Evolutionary conservation across 2,113 vertebrate species (phyloP).

Genomic region (Speoplatyrhinus poulsoni): DNA sequence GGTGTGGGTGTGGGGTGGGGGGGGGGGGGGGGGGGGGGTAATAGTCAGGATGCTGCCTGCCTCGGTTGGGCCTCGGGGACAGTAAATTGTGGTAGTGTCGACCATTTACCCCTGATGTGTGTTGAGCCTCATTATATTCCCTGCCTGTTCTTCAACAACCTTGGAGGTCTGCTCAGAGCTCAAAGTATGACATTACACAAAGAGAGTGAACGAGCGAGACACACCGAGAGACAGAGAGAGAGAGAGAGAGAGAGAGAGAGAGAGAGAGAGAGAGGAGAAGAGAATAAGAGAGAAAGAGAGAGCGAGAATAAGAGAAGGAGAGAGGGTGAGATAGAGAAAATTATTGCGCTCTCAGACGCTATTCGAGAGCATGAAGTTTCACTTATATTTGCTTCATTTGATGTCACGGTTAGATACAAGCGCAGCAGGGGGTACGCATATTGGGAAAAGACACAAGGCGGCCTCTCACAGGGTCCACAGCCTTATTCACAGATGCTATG

Average conservation of each 20-base stretch:
- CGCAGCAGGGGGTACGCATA: conserved; percentile 29
- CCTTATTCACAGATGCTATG: conserved; percentile 33
- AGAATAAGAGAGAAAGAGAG: neutral
- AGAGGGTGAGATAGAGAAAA: conserved; percentile 2
- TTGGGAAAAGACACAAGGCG: neutral
- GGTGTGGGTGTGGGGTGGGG: too few relatives aligned
- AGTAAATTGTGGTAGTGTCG: conserved; percentile 51
- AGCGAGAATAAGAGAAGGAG: conserved; percentile 18
- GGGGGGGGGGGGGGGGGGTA: too few relatives aligned
- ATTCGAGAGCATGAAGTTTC: conserved; percentile 48
- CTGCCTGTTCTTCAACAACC: conserved; percentile 38
- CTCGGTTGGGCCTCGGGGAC: conserved; percentile 61
- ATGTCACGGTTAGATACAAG: conserved; percentile 30
- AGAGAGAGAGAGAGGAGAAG: neutral
- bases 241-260: neutral
- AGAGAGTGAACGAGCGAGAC: neutral
- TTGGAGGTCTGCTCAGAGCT: conserved; percentile 34
- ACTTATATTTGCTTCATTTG: conserved; percentile 55
- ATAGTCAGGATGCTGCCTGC: neutral
- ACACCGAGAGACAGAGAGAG: neutral
- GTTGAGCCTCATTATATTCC: conserved; percentile 48
- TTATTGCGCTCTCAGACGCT: conserved; percentile 36
- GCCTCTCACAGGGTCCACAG: neutral
- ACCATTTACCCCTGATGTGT: conserved; percentile 51
- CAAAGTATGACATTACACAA: conserved; percentile 9